A percentile compares a stretch with the other conserved stretches of the same genome.
Conservation (phyloP, 1,140 invertebrate genomes). For the Hestina assimilis region DNA sequence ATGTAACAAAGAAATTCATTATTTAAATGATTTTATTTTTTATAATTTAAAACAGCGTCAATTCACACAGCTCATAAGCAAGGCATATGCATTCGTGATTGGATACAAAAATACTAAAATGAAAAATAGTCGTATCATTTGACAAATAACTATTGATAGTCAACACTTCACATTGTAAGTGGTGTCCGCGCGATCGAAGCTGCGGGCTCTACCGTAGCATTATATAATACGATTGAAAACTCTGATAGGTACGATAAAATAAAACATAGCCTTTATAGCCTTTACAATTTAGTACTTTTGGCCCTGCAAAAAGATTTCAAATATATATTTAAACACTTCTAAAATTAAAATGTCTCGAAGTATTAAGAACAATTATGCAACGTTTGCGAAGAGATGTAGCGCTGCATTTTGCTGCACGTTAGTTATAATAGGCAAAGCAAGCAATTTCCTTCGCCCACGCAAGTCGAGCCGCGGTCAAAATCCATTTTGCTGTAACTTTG, state of each 20-base stretch:
- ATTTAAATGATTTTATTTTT: too few species aligned
- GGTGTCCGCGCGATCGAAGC: not conserved
- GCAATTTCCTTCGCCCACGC: conserved; percentile 37
- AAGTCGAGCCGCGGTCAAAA: conserved; percentile 34
- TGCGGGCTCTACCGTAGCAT: not conserved
- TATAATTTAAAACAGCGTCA: too few species aligned
- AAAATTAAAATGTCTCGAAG: not conserved
- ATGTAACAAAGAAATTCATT: too few species aligned
- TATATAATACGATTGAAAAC: not conserved
- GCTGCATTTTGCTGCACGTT: conserved; percentile 34
- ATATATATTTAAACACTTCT: too few species aligned
- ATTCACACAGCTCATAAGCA: too few species aligned
- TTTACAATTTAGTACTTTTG: not conserved
- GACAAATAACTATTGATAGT: not conserved
- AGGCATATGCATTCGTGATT: too few species aligned
- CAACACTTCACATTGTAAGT: not conserved
- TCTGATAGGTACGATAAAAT: not conserved
- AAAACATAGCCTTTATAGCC: not conserved
- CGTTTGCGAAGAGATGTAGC: conserved; percentile 14
- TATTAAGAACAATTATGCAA: conserved; percentile 14
- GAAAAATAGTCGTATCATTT: not conserved
- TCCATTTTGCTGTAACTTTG: conserved; percentile 32
- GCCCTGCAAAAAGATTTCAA: too few species aligned
- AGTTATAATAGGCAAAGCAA: conserved; percentile 32
- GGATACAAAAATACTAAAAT: too few species aligned